Conservation (phyloP, 2,888 invertebrate genomes). For the Leptarthrus brevirostris region DNA sequence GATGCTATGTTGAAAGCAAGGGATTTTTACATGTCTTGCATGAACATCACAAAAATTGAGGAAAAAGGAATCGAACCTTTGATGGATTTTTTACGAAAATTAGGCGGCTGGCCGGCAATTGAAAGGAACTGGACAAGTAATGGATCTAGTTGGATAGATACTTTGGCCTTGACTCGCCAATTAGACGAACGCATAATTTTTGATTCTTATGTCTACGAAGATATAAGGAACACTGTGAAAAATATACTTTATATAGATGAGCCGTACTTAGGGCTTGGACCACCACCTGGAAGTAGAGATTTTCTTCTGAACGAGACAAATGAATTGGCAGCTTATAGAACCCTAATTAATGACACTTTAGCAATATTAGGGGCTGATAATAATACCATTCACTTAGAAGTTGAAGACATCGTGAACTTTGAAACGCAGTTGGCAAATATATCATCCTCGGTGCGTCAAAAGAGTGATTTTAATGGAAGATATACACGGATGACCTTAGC, state of each 20-base stretch:
- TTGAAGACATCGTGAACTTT: slow-evolving; percentile 80
- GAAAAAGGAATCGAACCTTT: slow-evolving; percentile 79
- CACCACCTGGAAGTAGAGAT: slow-evolving; percentile 82
- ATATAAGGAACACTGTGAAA: slow-evolving; percentile 91
- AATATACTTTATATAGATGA: slow-evolving; percentile 93
- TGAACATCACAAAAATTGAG: slow-evolving; percentile 80
- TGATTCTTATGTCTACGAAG: slow-evolving; percentile 90
- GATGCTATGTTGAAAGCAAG: slow-evolving; percentile 85
- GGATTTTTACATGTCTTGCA: slow-evolving; percentile 87
- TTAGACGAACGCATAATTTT: slow-evolving; percentile 89
- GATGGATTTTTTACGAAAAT: slow-evolving; percentile 73
- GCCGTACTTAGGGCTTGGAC: slow-evolving; percentile 82
- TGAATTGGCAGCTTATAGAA: slow-evolving; percentile 82
- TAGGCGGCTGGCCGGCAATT: slow-evolving; percentile 93
- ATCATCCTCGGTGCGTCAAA: slow-evolving; percentile 83
- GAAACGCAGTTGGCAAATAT: slow-evolving; percentile 79
- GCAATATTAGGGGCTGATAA: slow-evolving; percentile 77
- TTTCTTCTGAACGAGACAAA: slow-evolving; percentile 76
- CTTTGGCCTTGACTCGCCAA: slow-evolving; percentile 79
- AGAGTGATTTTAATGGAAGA: slow-evolving; percentile 84
- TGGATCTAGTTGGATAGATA: slow-evolving; percentile 77
- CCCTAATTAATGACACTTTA: slow-evolving; percentile 80
- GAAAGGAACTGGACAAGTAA: slow-evolving; percentile 73
- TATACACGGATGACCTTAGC: slow-evolving; percentile 82
- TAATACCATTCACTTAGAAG: slow-evolving; percentile 73